Evolutionary conservation across 2,888 invertebrate genomes (phyloP), one percentile per base, ranked within the genome.

Genomic region (Isotomurus palustris): DNA sequence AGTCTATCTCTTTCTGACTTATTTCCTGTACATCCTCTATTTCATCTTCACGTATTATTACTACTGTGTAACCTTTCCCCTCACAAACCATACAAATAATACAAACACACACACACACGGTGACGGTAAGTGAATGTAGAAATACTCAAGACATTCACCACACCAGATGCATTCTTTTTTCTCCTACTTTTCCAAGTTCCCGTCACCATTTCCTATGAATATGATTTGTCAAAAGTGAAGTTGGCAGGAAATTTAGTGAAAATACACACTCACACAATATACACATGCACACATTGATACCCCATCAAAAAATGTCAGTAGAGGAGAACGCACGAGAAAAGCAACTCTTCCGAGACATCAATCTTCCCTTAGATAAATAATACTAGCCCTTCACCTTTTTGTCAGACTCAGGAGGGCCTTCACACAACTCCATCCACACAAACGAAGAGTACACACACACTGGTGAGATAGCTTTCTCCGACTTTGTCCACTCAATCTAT

Each of bases 171-270:
- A 35, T 8, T n/a, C 32, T n/a, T 49, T 35, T 32, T 35, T 32
- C 49, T 35, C 35, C 29, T 49, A 36, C 41, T 41, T 29, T 28
- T 43, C 27, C 17, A 51, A 51, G 24, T 40, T 51, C 51, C 48
- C 21, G 54, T 55, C 57, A 64, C 58, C 45, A 54, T 56, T 53
- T 56, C 50, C 56, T 56, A 63, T 66, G 69, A 68, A 68, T 70
- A 70, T 70, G 64, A 68, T 70, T 70, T 70, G 68, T 70, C 70
- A 70, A 64, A 66, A 67, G 58, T 58, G 60, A 61, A 63, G 56
- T 62, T 67, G 64, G 58, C 64, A 67, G 66, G 64, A 66, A 65
- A 64, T 62, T 63, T 64, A 67, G 56, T 57, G 56, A 55, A 57
- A 60, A 53, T 52, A 38, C 60, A 64, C 56, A 64, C 43, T 22